Evolutionary conservation across 2,888 invertebrate genomes (phyloP), one percentile per base, ranked within the genome.

Genomic region (Trachelus tabidus): DNA sequence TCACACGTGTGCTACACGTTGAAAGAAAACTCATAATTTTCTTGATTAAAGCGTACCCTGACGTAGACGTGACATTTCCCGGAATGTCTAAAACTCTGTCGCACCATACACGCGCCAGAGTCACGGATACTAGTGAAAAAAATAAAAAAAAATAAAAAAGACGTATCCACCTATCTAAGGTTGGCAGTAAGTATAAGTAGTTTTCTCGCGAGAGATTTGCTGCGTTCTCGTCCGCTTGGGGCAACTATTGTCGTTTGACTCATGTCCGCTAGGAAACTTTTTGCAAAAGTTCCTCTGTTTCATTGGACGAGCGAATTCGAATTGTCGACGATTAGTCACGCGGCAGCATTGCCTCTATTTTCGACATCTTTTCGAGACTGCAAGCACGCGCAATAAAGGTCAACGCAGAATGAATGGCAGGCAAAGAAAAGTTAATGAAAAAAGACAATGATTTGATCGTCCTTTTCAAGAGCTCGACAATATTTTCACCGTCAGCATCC

Each of bases 1-100:
- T 56, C 23, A 85, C 81, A 86, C 85, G 86, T 79, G 82, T 76
- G 78, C 74, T 71, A 34, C 73, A 81, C 75, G 74, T 71, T 76
- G 79, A 79, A 80, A 75, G 75, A 75, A 77, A 73, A 23, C 23
- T 56, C 23, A 56, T 56, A 56, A 56, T 56, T 56, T 56, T 56
- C 40, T 56, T 23, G 23, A 56, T 56, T 56, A 56, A 56, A 56
- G 40, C 40, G 40, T 23, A 56, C 40, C 40, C 40, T 56, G 40
- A 56, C 40, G 23, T 56, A 56, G 40, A 56, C 40, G 40, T 56
- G 40, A 56, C 40, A 56, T 56, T 56, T 56, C 9, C 40, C 40
- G 23, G 40, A 56, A 56, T 56, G 23, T 6, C 40, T 56, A 56
- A 9, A 9, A 56, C 40, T 56, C 40, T 23, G 23, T 56, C 1